These are phyloP conservation scores for Cyaniris semiargus DNA, from an alignment of 2,888 invertebrate genomes.

Conservation along the genomic window DNA sequence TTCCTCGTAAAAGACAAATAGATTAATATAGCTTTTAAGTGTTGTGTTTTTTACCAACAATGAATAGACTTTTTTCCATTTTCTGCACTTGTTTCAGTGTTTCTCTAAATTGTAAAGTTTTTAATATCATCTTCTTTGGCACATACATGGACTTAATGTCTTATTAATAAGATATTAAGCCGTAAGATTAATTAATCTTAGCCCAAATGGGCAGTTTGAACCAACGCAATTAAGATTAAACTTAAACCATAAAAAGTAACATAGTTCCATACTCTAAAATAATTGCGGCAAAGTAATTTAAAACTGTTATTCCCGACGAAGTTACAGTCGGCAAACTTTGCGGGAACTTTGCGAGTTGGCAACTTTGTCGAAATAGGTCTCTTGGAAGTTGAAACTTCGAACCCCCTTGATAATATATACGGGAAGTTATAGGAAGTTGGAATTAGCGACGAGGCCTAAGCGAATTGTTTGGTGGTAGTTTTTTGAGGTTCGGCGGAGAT, in stretches of 20 bases:
- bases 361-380: constrained; percentile 43
- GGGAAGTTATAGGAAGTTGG: constrained; percentile 9
- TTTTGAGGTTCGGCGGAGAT: neutral
- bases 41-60: no score
- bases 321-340: constrained; percentile 10
- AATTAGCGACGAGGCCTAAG: constrained; percentile 15
- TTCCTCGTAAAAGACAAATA: no score
- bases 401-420: constrained; percentile 20
- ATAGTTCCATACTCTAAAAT: constrained; percentile 16
- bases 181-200: no score
- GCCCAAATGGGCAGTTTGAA: neutral
- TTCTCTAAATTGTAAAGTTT: neutral
- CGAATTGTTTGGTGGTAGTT: neutral
- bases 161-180: no score
- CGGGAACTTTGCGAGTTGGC: constrained; percentile 9
- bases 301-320: constrained; percentile 2
- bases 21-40: no score
- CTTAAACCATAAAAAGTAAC: constrained; percentile 25
- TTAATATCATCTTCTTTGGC: neutral
- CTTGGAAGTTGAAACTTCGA: constrained; percentile 46
- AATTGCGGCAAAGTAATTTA: constrained; percentile 25
- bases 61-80: no score
- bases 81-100: no score
- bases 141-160: neutral
- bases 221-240: constrained; percentile 13